Percentiles rank a stretch among this genome's conserved stretches.
Evolutionary conservation across 2,888 invertebrate genomes (phyloP).

Genomic region (Athalia circularis): DNA sequence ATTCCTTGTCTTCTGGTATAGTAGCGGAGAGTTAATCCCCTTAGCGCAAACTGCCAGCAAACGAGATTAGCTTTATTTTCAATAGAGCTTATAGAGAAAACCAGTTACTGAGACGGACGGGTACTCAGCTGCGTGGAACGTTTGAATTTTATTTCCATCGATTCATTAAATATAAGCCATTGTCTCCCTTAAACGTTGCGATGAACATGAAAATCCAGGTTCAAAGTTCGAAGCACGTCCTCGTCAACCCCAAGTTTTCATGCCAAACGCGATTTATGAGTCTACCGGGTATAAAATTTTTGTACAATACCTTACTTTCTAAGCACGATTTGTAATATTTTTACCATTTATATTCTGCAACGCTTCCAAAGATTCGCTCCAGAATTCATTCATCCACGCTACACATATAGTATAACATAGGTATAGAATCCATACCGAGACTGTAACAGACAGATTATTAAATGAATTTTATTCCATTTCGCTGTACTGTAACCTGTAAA

Average conservation of each 20-base stretch:
- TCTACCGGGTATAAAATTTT: background rate
- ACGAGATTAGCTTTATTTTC: slow-evolving; percentile 43
- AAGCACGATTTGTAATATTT: background rate
- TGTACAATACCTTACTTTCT: background rate
- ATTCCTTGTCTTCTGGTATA: slow-evolving; percentile 30
- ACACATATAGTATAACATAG: background rate
- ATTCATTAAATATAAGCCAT: slow-evolving; percentile 19
- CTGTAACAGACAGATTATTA: slow-evolving; percentile 8
- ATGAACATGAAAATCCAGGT: background rate
- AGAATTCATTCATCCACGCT: background rate
- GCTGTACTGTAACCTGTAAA: background rate
- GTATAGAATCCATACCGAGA: background rate
- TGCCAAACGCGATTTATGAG: too few species aligned
- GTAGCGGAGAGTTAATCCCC: slow-evolving; percentile 24
- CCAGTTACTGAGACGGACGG: slow-evolving; percentile 28
- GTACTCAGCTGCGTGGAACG: slow-evolving; percentile 25
- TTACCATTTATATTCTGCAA: too few species aligned
- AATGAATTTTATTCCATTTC: slow-evolving; percentile 15
- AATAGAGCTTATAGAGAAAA: slow-evolving; percentile 37
- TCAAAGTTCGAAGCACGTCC: background rate
- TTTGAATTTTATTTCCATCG: slow-evolving; percentile 25
- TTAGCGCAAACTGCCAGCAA: slow-evolving; percentile 37
- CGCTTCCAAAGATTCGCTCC: background rate
- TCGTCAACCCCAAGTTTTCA: background rate
- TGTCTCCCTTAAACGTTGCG: background rate